These are phyloP conservation scores for Caenorhabditis sulstoni DNA, from an alignment of 2,888 invertebrate genomes.

Conservation along the genomic window DNA sequence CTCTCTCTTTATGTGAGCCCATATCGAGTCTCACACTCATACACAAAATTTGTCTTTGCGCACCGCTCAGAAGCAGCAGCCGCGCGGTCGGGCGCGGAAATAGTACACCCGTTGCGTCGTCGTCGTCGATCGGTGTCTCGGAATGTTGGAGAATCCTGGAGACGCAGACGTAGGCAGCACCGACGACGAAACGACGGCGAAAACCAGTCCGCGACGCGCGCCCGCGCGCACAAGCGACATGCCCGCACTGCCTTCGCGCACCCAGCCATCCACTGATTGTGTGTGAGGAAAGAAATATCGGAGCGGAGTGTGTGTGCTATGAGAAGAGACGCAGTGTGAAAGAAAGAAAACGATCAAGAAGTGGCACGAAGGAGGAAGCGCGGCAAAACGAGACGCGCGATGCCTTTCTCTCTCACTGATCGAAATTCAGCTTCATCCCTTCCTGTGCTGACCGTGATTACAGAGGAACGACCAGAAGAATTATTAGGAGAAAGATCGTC, in stretches of 20 bases:
- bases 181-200: constrained; percentile 44
- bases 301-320: constrained; percentile 5
- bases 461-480: no score
- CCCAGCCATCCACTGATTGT: constrained; percentile 36
- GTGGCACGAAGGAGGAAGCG: constrained; percentile 33
- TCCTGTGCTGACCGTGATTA: constrained; percentile 2
- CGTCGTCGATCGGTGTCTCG: constrained; percentile 6
- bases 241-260: constrained; percentile 40
- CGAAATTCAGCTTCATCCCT: constrained; percentile 48
- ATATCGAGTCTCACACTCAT: constrained; percentile 29
- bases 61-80: constrained; percentile 16
- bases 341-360: constrained; percentile 44
- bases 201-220: constrained; percentile 49
- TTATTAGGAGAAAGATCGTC: no score
- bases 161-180: constrained; percentile 39
- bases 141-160: constrained; percentile 41
- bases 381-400: not conserved
- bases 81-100: constrained; percentile 37
- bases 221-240: constrained; percentile 32
- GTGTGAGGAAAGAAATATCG: constrained; percentile 11
- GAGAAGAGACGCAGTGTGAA: constrained; percentile 19
- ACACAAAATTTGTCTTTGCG: constrained; percentile 28
- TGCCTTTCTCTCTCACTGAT: constrained; percentile 32
- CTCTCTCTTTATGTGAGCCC: constrained; percentile 17
- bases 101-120: constrained; percentile 48